Base-by-base conservation (phyloP, 2,888 invertebrate species). In the Apamea sordens region DNA sequence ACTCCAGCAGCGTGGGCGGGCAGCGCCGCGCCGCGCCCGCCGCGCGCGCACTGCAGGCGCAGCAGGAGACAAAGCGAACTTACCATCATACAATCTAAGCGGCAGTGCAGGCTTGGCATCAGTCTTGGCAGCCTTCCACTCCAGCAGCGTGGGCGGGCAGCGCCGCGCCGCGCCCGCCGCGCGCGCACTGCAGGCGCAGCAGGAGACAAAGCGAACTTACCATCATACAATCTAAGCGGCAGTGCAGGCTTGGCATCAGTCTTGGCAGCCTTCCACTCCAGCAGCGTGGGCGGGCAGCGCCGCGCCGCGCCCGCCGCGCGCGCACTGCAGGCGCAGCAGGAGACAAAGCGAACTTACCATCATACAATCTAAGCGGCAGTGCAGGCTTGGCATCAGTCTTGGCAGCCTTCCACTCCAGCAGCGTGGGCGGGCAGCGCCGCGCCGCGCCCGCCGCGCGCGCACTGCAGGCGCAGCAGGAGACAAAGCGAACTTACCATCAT, bases 381-480 rank as follows among this genome's bases (percentile, higher is more conserved):
- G 96, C 95, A 0, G 95, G 93, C 3, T 93, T 82, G 0, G 95
- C 93, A 71, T 93, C 93, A 0, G 90, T 89, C 3, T 89, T 77
- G 0, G 93, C 93, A 0, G 95, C 95, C 32, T 92, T 92, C 96
- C 96, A 96, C 91, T 96, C 96, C 0, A 96, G 92, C 83, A 94
- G 65, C 10, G 95, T 95, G 89, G 96, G 96, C 86, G 95, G 95
- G 21, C 92, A 90, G 36, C 96, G 93, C 0, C 95, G 92, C 78
- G 95, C 91, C 76, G 87, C 92, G 77, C 89, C 95, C 0, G 93
- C 90, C 0, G 90, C 92, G 70, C 88, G 97, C 92, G 68, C 97
- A 95, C 83, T 88, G 92, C 77, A 95, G 91, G 13, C 96, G 97
- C 92, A 98, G 98, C 95, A 99, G 93, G n/a, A n/a, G n/a, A n/a